phyloP scores from a whole-genome alignment of 2,113 vertebrate species.

The Mionectes macconnelli region DNA sequence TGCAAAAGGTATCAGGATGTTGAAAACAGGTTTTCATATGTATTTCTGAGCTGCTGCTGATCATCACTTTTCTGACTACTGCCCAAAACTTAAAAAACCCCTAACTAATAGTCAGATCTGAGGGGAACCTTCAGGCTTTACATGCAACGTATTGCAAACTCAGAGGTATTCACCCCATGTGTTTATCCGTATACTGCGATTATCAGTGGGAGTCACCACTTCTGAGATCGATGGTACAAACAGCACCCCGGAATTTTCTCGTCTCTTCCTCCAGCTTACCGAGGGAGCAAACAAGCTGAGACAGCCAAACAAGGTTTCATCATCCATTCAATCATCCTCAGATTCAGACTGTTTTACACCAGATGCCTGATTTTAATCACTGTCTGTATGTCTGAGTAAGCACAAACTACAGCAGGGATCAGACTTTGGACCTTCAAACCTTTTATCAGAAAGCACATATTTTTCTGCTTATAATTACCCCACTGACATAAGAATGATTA shows the following conservation, averaged over 20 bases:
- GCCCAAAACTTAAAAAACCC: neutral
- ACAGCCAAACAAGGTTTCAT: neutral
- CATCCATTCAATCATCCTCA: neutral
- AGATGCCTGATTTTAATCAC: neutral
- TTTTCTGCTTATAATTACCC: neutral
- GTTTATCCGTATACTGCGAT: neutral
- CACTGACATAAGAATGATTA: neutral
- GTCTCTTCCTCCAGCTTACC: neutral
- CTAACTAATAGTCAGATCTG: neutral
- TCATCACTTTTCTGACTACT: neutral
- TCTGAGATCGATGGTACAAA: neutral
- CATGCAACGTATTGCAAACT: fast-evolving
- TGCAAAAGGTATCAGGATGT: neutral
- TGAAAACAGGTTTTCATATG: neutral
- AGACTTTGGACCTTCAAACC: neutral
- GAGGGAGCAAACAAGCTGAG: neutral
- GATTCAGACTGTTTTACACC: neutral
- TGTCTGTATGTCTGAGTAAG: neutral
- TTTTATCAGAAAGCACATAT: neutral
- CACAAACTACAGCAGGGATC: neutral
- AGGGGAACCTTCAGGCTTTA: neutral
- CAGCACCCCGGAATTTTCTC: neutral
- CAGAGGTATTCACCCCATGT: neutral
- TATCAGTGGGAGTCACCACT: neutral
- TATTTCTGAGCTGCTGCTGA: neutral